Evolutionary conservation across 2,797 vertebrate species (phyloP).

Genomic region (Chelidonichthys spinosus): DNA sequence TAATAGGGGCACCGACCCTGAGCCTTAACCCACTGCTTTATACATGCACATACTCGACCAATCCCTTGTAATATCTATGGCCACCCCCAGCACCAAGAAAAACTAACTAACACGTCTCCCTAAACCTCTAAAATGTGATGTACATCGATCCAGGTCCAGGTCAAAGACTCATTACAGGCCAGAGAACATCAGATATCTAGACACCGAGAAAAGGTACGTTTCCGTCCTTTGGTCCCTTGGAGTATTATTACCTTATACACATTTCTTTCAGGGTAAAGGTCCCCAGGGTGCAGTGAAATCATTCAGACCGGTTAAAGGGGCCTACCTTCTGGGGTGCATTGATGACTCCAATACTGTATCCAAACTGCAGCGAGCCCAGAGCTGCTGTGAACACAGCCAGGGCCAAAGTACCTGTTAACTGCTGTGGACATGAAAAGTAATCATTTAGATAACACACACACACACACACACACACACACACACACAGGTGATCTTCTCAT

Average conservation of each 20-base stretch:
- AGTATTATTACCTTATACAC: neutral
- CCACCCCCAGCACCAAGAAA: neutral
- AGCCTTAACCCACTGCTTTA: neutral
- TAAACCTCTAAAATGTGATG: neutral
- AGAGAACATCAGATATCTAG: neutral
- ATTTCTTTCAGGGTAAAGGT: neutral
- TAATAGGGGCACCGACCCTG: neutral
- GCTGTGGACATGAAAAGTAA: slow-evolving; percentile 66
- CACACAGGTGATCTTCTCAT: neutral
- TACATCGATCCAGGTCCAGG: too few relatives aligned
- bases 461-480: slow-evolving; percentile 8
- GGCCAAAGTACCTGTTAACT: slow-evolving; percentile 87
- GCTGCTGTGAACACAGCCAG: slow-evolving; percentile 90
- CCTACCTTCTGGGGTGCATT: slow-evolving; percentile 94
- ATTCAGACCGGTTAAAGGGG: neutral
- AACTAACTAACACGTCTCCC: neutral
- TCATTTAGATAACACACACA: neutral
- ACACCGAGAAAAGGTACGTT: neutral
- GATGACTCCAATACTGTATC: slow-evolving; percentile 95
- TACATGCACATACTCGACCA: neutral
- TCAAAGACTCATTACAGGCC: neutral
- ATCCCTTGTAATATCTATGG: neutral
- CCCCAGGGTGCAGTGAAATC: neutral
- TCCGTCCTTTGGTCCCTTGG: neutral
- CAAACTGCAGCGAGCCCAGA: slow-evolving; percentile 93